Evolutionary conservation across 2,888 invertebrate species (phyloP).

Genomic region (Cylindroiulus punctatus): DNA sequence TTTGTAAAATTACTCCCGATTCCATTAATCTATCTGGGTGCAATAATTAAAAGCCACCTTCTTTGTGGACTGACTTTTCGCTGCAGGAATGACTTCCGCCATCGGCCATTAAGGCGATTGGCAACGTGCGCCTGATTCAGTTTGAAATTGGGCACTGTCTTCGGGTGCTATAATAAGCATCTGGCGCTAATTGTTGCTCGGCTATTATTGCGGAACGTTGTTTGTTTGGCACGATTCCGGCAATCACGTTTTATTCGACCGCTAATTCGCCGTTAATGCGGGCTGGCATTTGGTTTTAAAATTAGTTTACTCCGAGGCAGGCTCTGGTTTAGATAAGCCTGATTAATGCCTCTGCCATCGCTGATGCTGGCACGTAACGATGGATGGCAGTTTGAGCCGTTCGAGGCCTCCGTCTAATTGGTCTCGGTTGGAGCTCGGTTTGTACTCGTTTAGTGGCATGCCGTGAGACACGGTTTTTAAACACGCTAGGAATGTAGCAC

Average conservation of each 20-base stretch:
- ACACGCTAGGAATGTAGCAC: background rate
- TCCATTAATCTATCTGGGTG: too few relatives aligned
- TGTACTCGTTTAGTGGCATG: background rate
- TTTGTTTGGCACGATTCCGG: slow-evolving; percentile 36
- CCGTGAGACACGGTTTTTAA: background rate
- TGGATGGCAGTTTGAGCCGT: slow-evolving; percentile 10
- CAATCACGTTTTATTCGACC: slow-evolving; percentile 47
- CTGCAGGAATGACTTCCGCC: background rate
- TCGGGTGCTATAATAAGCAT: slow-evolving; percentile 38
- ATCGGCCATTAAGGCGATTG: background rate
- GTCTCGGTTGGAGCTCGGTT: background rate
- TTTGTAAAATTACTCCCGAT: too few relatives aligned
- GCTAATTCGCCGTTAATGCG: slow-evolving; percentile 43
- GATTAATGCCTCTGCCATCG: slow-evolving; percentile 16
- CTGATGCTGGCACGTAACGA: slow-evolving; percentile 24
- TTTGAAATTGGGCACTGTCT: background rate
- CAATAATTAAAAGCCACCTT: background rate
- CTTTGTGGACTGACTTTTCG: background rate
- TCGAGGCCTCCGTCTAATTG: background rate
- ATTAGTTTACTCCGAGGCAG: slow-evolving; percentile 42
- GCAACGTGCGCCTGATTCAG: slow-evolving; percentile 10
- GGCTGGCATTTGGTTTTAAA: slow-evolving; percentile 35
- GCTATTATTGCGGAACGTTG: slow-evolving; percentile 23
- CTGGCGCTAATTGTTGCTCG: slow-evolving; percentile 25
- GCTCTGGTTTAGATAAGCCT: slow-evolving; percentile 38